Base-by-base conservation (phyloP, 2,113 vertebrate species). In the Cryptomyrus ogoouensis region DNA sequence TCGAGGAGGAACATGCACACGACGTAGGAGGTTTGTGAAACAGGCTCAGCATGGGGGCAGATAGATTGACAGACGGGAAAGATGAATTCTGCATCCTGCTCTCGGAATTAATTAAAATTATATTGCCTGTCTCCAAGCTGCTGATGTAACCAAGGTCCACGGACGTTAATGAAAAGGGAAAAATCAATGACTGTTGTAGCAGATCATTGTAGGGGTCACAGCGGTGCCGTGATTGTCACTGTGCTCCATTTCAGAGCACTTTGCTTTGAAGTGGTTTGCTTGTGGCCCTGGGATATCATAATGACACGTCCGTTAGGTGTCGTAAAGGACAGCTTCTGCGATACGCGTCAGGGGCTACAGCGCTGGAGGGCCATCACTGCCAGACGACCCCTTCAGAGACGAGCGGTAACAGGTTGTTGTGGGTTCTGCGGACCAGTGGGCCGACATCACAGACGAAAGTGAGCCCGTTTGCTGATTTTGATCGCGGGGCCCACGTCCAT, bases 141-240 rank as follows among this genome's bases (percentile, higher is more conserved):
- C 91, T 92, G 90, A 91, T 91, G 94, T 91, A 94, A 94, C 92
- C 58, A 58, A 93, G 91, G 91, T 90, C 91, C 93, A 92, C 90
- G 92, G 93, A 92, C 90, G 89, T 92, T 94, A 93, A 94, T 94
- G 91, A 93, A 92, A 92, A 94, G 83, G 19, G 39, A 84, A 84
- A 84, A 84, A 94, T 95, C 93, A 92, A 94, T 94, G 44, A 84
- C 83, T 21, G 21, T 47, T 47, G 39, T 24, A n/a, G 44, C 42
- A n/a, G 83, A 84, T 44, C 39, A 12, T 10, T 42, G 5, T 17
- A 39, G 83, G 24, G 83, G 83, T 84, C 44, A 47, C 42, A 5
- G 42, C 44, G 44, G 83, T 21, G 83, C 39, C 10, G 0, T 47
- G 80, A 42, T 83, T 83, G 80, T 44, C 83, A 47, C 83, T 4